Base-by-base conservation (phyloP, 2,797 vertebrate species). In the Coregonus ussuriensis region DNA sequence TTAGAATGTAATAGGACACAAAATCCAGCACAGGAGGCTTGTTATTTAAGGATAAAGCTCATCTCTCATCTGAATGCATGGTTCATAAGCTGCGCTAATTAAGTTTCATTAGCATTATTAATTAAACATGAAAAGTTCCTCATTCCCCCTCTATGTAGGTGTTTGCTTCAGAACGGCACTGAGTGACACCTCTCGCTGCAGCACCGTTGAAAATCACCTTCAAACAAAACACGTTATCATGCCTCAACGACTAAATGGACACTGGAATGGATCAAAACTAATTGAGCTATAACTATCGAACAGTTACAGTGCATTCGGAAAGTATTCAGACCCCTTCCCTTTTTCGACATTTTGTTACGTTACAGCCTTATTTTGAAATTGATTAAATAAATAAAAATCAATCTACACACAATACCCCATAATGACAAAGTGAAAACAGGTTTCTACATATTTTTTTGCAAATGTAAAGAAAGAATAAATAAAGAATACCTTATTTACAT, bases 21-120 rank as follows among this genome's bases (percentile, higher is more conserved):
- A 91, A 93, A 93, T 93, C 91, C 91, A 91, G 94, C 89, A 89
- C 91, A 94, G 92, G 90, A 93, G 92, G 88, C 90, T 93, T 94
- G 93, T 94, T 95, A 95, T 94, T 94, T 94, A 94, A 94, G 93
- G 92, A 93, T 93, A 95, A 93, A 94, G 90, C 94, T 94, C 93
- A 94, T 94, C 93, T 93, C 92, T 94, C 93, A 94, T 94, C 94
- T 93, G 90, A 93, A 95, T 94, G 93, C 93, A 95, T 95, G 94
- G 94, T 95, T 95, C 93, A 95, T 94, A 94, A 94, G 94, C 93
- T 90, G 87, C 84, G 89, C 91, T 95, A 94, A 95, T 95, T 94
- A 94, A 87, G 89, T 91, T 94, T 93, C 89, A 95, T 95, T 94
- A 94, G 93, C 92, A 92, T 93, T 93, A 95, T 94, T 94, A 95